These are phyloP conservation scores for Setipinna tenuifilis DNA, from an alignment of 2,797 vertebrate genomes.

Conservation along the genomic window DNA sequence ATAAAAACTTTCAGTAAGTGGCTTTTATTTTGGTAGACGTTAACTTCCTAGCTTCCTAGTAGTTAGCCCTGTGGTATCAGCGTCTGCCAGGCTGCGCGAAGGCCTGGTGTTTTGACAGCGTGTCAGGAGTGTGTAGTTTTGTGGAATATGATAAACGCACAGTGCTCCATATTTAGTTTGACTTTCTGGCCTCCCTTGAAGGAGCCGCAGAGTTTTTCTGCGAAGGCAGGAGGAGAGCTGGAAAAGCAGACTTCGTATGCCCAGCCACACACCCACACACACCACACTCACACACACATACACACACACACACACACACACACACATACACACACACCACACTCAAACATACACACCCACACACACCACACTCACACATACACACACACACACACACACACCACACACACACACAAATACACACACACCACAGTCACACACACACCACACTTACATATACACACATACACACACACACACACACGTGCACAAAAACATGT, in stretches of 20 bases:
- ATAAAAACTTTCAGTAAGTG: not conserved
- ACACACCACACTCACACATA: not conserved
- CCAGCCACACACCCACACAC: conserved; percentile 3
- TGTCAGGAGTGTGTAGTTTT: conserved; percentile 18
- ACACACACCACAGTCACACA: not conserved
- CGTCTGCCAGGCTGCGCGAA: not conserved
- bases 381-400: not conserved
- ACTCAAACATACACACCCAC: conserved; percentile 1
- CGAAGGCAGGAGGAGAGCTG: conserved; percentile 9
- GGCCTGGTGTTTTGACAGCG: conserved; percentile 4
- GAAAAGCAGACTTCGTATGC: conserved; percentile 2
- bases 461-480: not conserved
- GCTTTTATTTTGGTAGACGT: not conserved
- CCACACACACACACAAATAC: no score
- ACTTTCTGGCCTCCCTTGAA: not conserved
- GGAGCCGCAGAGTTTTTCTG: conserved; percentile 10
- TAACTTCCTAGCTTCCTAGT: conserved; percentile 10
- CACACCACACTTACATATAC: not conserved
- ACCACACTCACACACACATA: not conserved
- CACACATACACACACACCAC: not conserved
- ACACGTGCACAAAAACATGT: not conserved
- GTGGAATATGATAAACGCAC: conserved; percentile 22
- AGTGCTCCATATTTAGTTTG: not conserved
- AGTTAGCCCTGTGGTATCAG: conserved; percentile 7
- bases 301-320: not conserved